phyloP scores from a whole-genome alignment of 2,113 vertebrate species.

The Nerophis lumbriciformis region DNA sequence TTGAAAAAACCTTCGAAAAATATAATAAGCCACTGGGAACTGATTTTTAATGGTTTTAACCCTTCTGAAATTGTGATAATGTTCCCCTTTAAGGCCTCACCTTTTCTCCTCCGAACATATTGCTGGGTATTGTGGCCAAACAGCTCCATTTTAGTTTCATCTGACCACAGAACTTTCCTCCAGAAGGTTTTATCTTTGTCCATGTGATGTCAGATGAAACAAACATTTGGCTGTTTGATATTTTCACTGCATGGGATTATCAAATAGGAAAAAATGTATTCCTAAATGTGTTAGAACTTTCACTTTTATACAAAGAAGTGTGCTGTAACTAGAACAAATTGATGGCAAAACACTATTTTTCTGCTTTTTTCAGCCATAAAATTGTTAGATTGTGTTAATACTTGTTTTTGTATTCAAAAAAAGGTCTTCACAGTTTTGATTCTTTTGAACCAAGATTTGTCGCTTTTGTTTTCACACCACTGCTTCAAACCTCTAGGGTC shows the following conservation, averaged over 20 bases:
- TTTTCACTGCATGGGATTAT: slow-evolving; percentile 8
- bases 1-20: too few relatives aligned
- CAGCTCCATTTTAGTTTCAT: too few relatives aligned
- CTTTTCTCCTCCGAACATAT: too few relatives aligned
- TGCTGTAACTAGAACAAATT: slow-evolving; percentile 54
- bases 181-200: too few relatives aligned
- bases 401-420: too few relatives aligned
- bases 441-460: slow-evolving; percentile 6
- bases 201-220: too few relatives aligned
- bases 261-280: slow-evolving; percentile 51
- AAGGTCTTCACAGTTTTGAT: background rate
- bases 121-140: too few relatives aligned
- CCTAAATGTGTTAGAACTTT: slow-evolving; percentile 63
- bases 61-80: too few relatives aligned
- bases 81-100: too few relatives aligned
- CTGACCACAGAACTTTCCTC: too few relatives aligned
- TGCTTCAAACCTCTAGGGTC: slow-evolving; percentile 37
- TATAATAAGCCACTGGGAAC: too few relatives aligned
- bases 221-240: slow-evolving; percentile 5
- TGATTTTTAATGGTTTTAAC: too few relatives aligned
- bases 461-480: slow-evolving; percentile 19
- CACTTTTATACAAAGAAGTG: slow-evolving; percentile 56
- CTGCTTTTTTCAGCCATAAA: slow-evolving; percentile 12
- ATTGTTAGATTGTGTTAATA: background rate
- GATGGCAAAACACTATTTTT: slow-evolving; percentile 23